Base-by-base conservation (phyloP, 2,797 vertebrate genomes). In the Morelia viridis region DNA sequence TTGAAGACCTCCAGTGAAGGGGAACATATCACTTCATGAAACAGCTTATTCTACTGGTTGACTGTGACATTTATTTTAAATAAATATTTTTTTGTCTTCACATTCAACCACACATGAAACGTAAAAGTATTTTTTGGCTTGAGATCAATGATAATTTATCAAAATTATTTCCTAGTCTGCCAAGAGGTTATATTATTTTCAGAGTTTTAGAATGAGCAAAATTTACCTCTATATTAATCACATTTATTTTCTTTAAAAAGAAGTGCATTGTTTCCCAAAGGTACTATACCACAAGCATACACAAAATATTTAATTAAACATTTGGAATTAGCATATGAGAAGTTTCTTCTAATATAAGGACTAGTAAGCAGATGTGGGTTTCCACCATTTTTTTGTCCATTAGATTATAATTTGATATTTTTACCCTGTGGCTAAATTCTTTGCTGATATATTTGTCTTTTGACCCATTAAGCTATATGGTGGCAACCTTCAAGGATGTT, bases 171-270 rank as follows among this genome's bases (percentile, higher is more conserved):
- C 28, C 64, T 92, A 94, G 41, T 9, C 86, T 91, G 87, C 93
- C 71, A 92, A 26, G 57, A 57, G 93, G 7, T 26, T 68, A 15
- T 57, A 76, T 89, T 93, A 92, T 87, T 93, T 95, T 76, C 41
- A 64, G 85, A 17, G 28, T 46, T 56, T 57, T 15, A 28, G 91
- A 19, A 62, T 53, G 76, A 15, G 11, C 28, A 60, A 71, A 96
- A 94, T 57, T 17, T 91, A 86, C n/a, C 26, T 80, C 22, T 62
- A 53, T 88, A 61, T 88, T 80, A 22, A 80, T 83, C 9, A 26
- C 28, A 31, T 50, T 46, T 46, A 1, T 91, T 91, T 96, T 93
- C 84, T 90, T 87, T 85, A 91, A 92, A 91, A 71, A 26, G 5
- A n/a, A 28, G 10, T 64, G 9, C 85, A 92, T 71, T 90, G 11